Evolutionary conservation across 2,113 vertebrate species (phyloP).

Genomic region (Acanthochromis polyacanthus): DNA sequence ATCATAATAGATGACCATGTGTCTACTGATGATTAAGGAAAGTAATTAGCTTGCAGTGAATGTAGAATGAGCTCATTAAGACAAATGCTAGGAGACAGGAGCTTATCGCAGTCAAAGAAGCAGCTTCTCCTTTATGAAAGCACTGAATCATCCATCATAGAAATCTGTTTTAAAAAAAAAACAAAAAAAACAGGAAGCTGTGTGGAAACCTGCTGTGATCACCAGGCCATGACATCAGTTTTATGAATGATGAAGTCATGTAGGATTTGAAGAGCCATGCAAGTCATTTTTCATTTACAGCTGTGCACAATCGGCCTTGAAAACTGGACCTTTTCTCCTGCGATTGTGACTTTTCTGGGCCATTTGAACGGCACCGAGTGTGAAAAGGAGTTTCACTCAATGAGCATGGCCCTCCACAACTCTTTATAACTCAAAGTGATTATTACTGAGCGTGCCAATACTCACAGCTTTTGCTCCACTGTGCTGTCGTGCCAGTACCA

Average conservation of each 20-base stretch:
- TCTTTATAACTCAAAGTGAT: conserved; percentile 36
- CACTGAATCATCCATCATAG: conserved; percentile 70
- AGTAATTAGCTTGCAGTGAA: conserved; percentile 68
- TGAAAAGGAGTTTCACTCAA: conserved; percentile 32
- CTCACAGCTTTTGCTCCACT: conserved; percentile 16
- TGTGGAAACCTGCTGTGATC: conserved; percentile 43
- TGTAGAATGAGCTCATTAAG: conserved; percentile 72
- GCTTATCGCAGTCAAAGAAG: conserved; percentile 64
- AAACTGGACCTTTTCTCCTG: conserved; percentile 32
- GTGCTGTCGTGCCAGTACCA: not conserved
- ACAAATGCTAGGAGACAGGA: conserved; percentile 42
- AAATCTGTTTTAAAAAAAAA: conserved; percentile 63
- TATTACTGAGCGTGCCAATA: conserved; percentile 30
- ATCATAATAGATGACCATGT: conserved; percentile 62
- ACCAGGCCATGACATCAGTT: conserved; percentile 34
- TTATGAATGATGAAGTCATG: conserved; percentile 49
- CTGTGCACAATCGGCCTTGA: conserved; percentile 36
- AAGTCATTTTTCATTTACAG: conserved; percentile 67
- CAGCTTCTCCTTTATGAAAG: conserved; percentile 58
- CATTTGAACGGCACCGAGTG: conserved; percentile 36
- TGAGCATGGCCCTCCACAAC: conserved; percentile 22
- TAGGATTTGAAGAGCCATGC: conserved; percentile 2
- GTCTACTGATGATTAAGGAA: conserved; percentile 73
- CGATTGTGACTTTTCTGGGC: conserved; percentile 28
- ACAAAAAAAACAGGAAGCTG: conserved; percentile 48